A percentile compares a stretch with the other conserved stretches of the same genome.
Conservation (phyloP, 2,113 vertebrate species). For the Tapirus terrestris region DNA sequence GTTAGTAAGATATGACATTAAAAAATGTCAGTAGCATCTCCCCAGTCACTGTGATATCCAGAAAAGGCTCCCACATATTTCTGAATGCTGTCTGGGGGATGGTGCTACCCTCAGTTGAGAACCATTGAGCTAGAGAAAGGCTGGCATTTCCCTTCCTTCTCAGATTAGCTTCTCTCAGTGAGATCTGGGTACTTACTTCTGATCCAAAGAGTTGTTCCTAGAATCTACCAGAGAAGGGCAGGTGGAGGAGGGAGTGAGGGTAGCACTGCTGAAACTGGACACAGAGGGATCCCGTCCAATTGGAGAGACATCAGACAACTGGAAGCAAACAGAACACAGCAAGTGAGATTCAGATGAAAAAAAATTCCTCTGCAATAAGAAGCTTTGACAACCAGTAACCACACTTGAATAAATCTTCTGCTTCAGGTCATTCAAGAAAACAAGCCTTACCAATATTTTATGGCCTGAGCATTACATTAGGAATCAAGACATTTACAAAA, state of each 20-base stretch:
- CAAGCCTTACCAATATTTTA: not conserved
- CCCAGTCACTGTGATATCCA: not conserved
- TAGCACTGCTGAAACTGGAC: constrained; percentile 98
- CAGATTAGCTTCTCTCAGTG: not conserved
- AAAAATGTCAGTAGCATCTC: not conserved
- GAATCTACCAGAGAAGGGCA: constrained; percentile 97
- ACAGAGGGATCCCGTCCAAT: constrained; percentile 95
- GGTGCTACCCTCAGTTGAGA: not conserved
- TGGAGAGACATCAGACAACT: constrained; percentile 97
- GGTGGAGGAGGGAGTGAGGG: constrained; percentile 98
- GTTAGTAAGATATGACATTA: rapidly evolving
- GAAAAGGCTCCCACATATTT: not conserved
- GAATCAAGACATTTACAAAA: not conserved
- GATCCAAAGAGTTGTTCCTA: constrained; percentile 93
- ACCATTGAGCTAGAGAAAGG: not conserved
- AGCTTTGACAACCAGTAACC: not conserved
- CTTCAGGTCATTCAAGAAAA: not conserved
- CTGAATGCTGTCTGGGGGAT: not conserved
- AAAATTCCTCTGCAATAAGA: too few species aligned
- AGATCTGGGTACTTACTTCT: constrained; percentile 90
- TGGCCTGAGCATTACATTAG: not conserved
- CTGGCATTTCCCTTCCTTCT: rapidly evolving
- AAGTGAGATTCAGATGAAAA: not conserved
- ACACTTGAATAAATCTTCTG: not conserved
- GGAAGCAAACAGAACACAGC: not conserved